A percentile compares a stretch with the other conserved stretches of the same genome.
These are phyloP conservation scores for Pelmatolapia mariae DNA, from an alignment of 2,113 vertebrate species.

Conservation along the genomic window DNA sequence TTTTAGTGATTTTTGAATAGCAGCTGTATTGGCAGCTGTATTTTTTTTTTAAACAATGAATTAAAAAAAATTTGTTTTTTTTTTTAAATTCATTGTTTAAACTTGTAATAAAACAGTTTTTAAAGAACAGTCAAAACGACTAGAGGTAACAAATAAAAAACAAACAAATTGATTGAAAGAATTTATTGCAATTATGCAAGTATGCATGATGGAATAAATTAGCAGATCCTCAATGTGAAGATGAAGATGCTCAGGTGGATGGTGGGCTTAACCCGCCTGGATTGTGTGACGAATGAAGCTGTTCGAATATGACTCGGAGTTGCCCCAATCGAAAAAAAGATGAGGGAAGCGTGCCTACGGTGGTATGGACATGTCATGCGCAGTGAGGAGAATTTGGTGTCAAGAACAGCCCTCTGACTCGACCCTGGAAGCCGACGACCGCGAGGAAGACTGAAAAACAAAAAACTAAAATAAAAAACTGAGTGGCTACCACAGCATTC, in stretches of 20 bases:
- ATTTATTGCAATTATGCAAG: background rate
- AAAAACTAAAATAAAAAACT: background rate
- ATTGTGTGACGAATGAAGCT: background rate
- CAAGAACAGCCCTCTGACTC: background rate
- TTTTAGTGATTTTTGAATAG: too few relatives aligned
- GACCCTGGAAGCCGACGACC: background rate
- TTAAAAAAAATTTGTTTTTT: too few relatives aligned
- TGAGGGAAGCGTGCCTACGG: background rate
- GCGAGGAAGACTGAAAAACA: background rate
- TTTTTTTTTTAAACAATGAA: too few relatives aligned
- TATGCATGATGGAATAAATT: background rate
- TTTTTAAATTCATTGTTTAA: background rate
- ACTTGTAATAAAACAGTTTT: background rate
- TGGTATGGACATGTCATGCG: background rate
- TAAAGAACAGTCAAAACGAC: too few relatives aligned
- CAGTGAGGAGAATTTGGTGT: background rate
- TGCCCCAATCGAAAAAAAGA: background rate
- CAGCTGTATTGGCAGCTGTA: too few relatives aligned
- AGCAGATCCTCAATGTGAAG: background rate
- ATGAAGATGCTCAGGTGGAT: background rate
- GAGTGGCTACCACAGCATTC: background rate
- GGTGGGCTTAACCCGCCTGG: background rate
- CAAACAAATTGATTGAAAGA: fast-evolving
- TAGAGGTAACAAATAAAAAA: background rate
- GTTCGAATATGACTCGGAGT: fast-evolving